Evolutionary conservation across 2,113 vertebrate genomes (phyloP), one percentile per base, ranked within the genome.

Genomic region (Corythornis vintsioides): DNA sequence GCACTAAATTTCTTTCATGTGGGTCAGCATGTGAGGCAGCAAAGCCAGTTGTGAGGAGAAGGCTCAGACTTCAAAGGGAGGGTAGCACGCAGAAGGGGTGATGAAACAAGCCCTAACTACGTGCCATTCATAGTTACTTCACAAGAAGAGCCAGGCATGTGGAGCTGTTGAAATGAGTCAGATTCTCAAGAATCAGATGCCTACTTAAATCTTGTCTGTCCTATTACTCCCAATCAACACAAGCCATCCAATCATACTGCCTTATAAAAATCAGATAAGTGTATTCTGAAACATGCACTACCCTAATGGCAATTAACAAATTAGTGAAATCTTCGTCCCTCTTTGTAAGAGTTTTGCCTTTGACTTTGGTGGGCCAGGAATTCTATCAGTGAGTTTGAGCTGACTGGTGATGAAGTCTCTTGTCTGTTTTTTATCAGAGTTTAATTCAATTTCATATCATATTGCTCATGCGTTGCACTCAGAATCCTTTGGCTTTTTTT

Each of bases 1-100:
- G 82, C 3, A 0, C 19, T 77, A 22, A 26, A 53, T 64, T 57
- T 85, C 91, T 95, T 93, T 95, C 91, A 95, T 91, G 84, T 95
- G 91, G 86, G 78, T 67, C 89, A 66, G 80, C 0, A 3, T 86
- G 77, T 79, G 89, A 57, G 19, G 83, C 73, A 78, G 76, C 0
- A 19, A 64, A 83, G 80, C 35, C 0, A 1, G 43, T 40, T 56
- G 69, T 50, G 83, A 95, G 89, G 71, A 84, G 74, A 85, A 52
- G 94, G 79, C 87, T 93, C 89, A 67, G 69, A 93, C 92, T 94
- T 96, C 96, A 96, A 95, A 94, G 91, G 60, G 20, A 92, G 45
- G 56, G 76, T 67, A 89, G 84, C 3, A 4, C 2, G 3, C 67
- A 94, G 56, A 81, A 83, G n/a, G 60, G 21, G 56, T 77, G 95